Percentiles rank a stretch among this genome's conserved stretches.
phyloP scores from a whole-genome alignment of 2,888 invertebrate species.

The Habroteleia sp. region DNA sequence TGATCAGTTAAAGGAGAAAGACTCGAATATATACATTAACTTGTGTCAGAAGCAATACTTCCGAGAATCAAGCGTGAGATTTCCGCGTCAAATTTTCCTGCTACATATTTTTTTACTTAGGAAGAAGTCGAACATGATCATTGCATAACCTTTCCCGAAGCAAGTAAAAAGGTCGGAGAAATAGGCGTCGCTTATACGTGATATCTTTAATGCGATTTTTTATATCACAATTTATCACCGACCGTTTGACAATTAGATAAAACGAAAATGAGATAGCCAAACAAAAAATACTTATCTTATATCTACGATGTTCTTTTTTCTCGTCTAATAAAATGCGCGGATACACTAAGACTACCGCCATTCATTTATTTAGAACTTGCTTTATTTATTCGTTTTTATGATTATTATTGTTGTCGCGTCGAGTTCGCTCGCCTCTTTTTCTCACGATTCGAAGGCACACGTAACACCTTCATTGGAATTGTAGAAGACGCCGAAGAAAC shows the following conservation, averaged over 20 bases:
- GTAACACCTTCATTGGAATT: conserved; percentile 77
- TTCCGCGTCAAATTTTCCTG: conserved; percentile 10
- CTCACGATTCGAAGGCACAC: conserved; percentile 68
- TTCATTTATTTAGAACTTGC: conserved; percentile 39
- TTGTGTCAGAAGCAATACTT: conserved; percentile 1
- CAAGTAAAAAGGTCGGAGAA: background rate
- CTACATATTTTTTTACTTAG: conserved; percentile 19
- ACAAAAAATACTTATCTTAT: conserved; percentile 28
- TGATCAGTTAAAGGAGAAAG: conserved; percentile 1
- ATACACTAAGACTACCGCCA: conserved; percentile 16
- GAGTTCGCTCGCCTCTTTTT: conserved; percentile 52
- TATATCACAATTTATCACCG: conserved; percentile 25
- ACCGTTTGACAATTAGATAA: conserved; percentile 34
- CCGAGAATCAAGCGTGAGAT: conserved; percentile 4
- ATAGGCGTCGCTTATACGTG: background rate
- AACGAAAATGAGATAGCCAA: conserved; percentile 24
- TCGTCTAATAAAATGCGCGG: conserved; percentile 24
- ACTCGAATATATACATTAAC: conserved; percentile 14
- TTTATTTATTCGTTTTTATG: conserved; percentile 35
- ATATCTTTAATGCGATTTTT: conserved; percentile 20
- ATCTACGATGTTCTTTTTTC: conserved; percentile 21
- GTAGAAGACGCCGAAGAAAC: conserved; percentile 68
- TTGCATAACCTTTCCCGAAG: conserved; percentile 1
- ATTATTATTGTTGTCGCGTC: conserved; percentile 30
- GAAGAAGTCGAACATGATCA: conserved; percentile 5